Conservation (phyloP, 1,140 invertebrate species). For the Epicauta chinensis region DNA sequence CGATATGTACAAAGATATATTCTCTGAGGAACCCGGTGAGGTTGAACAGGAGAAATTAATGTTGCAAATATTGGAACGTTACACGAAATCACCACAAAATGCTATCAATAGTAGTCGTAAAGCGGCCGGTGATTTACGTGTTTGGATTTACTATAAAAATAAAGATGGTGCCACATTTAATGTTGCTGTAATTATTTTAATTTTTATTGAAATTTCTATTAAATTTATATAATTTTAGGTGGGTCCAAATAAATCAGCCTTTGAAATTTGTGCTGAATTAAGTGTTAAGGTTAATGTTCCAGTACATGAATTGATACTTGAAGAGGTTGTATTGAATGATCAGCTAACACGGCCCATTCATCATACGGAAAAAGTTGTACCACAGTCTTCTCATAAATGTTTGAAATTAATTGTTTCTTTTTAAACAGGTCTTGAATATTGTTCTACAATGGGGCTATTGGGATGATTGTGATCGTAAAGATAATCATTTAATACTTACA, state of each 20-base stretch:
- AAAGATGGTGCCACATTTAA: slow-evolving; percentile 55
- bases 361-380: slow-evolving; percentile 69
- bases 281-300: slow-evolving; percentile 54
- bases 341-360: slow-evolving; percentile 69
- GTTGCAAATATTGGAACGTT: slow-evolving; percentile 60
- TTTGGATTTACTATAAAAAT: slow-evolving; percentile 66
- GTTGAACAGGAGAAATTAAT: slow-evolving; percentile 64
- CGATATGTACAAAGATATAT: slow-evolving; percentile 51
- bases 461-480: slow-evolving; percentile 72
- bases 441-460: slow-evolving; percentile 76
- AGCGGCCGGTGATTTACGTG: slow-evolving; percentile 68
- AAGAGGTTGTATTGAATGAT: slow-evolving; percentile 69
- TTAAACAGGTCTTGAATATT: too few relatives aligned
- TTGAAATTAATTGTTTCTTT: too few relatives aligned
- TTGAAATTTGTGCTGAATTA: slow-evolving; percentile 64
- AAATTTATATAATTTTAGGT: slow-evolving; percentile 48
- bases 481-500: slow-evolving; percentile 70
- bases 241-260: slow-evolving; percentile 67
- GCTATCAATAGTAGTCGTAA: slow-evolving; percentile 50
- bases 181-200: slow-evolving; percentile 48
- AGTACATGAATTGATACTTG: slow-evolving; percentile 60
- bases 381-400: too few relatives aligned
- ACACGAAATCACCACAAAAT: slow-evolving; percentile 40
- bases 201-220: not conserved
- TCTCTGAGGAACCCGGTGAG: slow-evolving; percentile 53